phyloP scores from a whole-genome alignment of 1,140 invertebrate species.

The Eubasilissa regina region DNA sequence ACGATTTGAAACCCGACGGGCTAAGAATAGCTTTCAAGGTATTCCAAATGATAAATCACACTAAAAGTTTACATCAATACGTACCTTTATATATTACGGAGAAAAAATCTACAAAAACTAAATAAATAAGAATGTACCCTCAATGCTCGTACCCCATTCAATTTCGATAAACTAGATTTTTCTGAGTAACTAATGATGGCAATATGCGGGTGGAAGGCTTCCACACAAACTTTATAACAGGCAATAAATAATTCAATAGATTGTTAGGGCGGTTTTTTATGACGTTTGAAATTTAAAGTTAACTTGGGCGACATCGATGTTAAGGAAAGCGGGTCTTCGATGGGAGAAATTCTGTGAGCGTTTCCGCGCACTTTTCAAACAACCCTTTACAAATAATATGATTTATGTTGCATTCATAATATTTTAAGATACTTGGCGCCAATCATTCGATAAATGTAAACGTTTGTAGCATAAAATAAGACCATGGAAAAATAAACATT shows the following conservation, averaged over 20 bases:
- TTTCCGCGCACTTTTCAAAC: neutral
- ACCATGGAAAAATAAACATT: too few relatives aligned
- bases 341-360: neutral
- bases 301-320: conserved; percentile 2
- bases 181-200: neutral
- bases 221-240: conserved; percentile 7
- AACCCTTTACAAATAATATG: too few relatives aligned
- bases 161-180: neutral
- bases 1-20: too few relatives aligned
- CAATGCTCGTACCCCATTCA: neutral
- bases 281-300: conserved; percentile 23
- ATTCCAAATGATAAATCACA: too few relatives aligned
- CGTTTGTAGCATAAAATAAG: too few relatives aligned
- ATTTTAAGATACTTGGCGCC: too few relatives aligned
- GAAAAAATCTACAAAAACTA: neutral
- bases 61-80: too few relatives aligned
- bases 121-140: neutral
- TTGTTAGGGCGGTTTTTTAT: conserved; percentile 14
- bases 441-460: too few relatives aligned
- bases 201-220: neutral
- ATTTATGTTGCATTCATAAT: too few relatives aligned
- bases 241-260: conserved; percentile 24
- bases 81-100: neutral
- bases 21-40: too few relatives aligned
- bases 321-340: conserved; percentile 9